Evolutionary conservation across 1,140 invertebrate species (phyloP).

Genomic region (Himalopsyche phryganea): DNA sequence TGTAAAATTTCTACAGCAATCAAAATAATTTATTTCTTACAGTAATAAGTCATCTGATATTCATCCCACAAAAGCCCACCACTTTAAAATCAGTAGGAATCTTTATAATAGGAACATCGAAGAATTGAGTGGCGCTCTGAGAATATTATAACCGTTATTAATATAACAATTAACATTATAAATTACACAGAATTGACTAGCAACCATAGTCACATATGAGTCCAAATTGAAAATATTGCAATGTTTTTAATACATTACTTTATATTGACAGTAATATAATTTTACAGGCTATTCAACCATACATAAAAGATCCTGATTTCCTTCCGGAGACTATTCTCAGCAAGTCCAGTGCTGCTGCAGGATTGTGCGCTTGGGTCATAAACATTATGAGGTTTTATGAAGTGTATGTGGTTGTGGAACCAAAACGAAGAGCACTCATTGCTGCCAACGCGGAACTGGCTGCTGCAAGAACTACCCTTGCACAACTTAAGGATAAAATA

Average conservation of each 20-base stretch:
- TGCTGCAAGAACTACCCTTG: slow-evolving; percentile 75
- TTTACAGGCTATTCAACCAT: slow-evolving; percentile 36
- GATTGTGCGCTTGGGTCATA: slow-evolving; percentile 90
- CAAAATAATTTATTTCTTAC: too few relatives aligned
- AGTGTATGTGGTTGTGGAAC: slow-evolving; percentile 89
- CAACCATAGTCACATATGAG: too few relatives aligned
- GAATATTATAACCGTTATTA: too few relatives aligned
- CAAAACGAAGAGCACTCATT: slow-evolving; percentile 77
- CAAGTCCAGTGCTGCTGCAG: slow-evolving; percentile 88
- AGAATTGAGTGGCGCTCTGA: too few relatives aligned
- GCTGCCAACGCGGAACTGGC: slow-evolving; percentile 81
- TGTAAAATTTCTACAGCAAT: too few relatives aligned
- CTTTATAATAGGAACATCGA: too few relatives aligned
- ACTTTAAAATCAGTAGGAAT: too few relatives aligned
- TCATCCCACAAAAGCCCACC: too few relatives aligned
- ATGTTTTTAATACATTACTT: not conserved
- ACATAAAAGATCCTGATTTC: slow-evolving; percentile 70
- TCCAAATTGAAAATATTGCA: not conserved
- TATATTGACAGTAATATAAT: not conserved
- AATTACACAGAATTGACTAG: too few relatives aligned
- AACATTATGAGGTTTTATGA: slow-evolving; percentile 91
- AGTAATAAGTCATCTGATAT: too few relatives aligned
- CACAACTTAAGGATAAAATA: slow-evolving; percentile 55
- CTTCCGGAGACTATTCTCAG: slow-evolving; percentile 77
- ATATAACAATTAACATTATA: too few relatives aligned